Percentiles rank a stretch among this genome's conserved stretches.
Conservation (phyloP, 2,797 vertebrate genomes). For the Potorous gilbertii region DNA sequence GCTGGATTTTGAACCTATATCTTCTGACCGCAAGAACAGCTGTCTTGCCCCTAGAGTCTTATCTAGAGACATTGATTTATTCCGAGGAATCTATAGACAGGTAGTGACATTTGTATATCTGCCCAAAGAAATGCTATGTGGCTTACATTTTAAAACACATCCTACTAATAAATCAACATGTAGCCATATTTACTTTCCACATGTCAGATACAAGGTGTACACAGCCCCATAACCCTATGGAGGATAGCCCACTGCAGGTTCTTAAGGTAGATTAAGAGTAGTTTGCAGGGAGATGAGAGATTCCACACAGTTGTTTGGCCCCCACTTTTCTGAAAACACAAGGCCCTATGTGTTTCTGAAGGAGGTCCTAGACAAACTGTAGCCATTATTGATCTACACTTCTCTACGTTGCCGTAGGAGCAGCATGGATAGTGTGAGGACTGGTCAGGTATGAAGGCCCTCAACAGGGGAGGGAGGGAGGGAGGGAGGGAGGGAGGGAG, state of each 20-base stretch:
- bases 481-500: neutral
- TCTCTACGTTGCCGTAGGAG: neutral
- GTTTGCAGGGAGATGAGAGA: neutral
- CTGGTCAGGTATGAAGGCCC: neutral
- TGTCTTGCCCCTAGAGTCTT: neutral
- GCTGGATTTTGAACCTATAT: neutral
- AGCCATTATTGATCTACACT: neutral
- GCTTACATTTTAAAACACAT: neutral
- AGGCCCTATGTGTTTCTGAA: neutral
- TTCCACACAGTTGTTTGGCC: neutral
- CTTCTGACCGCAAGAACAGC: neutral
- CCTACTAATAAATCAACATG: neutral
- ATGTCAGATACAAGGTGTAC: neutral
- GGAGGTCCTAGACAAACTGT: neutral
- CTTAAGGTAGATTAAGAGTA: neutral
- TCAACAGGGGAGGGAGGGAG: neutral
- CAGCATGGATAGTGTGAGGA: neutral
- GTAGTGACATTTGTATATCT: neutral
- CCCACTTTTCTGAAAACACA: neutral
- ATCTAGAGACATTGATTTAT: neutral
- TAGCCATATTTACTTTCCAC: slow-evolving; percentile 10
- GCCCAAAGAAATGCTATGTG: neutral
- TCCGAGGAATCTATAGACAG: neutral
- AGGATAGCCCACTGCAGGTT: neutral
- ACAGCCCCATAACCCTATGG: neutral